Base-by-base conservation (phyloP, 2,888 invertebrate species). In the Drosophila rellima region DNA sequence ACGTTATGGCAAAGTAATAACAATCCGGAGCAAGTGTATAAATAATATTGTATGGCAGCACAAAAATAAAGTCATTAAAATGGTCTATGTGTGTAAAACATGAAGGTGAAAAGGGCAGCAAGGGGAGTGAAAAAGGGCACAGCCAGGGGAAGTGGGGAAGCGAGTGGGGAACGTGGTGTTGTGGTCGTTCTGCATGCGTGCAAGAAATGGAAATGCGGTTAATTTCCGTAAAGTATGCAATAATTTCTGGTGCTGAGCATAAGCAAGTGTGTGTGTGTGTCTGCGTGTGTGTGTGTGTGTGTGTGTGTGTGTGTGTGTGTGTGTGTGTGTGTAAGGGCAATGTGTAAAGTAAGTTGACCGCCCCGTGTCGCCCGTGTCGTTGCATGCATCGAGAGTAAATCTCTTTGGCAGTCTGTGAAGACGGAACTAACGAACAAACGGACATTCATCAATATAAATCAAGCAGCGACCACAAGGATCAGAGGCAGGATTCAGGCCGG, bases 381-480 rank as follows among this genome's bases (percentile, higher is more conserved):
- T 57, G 65, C 70, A 54, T 75, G 61, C 80, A 74, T 56, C 80
- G 71, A 71, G 86, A 74, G 85, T 85, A 88, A 88, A 85, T 85
- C 85, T 85, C 85, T 85, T 88, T 85, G 80, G 86, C 80, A 78
- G 87, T 65, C 87, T 78, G 83, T 71, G 78, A 85, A 88, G 86
- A 85, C 85, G 88, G 80, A 85, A 88, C 88, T 85, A 88, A 83
- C 88, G 85, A 88, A 85, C 83, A 83, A 85, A 83, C 78, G 85
- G 82, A 84, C 90, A 90, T 91, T 90, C 90, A 91, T 91, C 90
- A 91, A 91, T 90, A 91, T 91, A 91, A 91, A 91, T 91, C 90
- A 90, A 90, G 86, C 88, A 72, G 70, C 89, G 90, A 84, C 90
- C 87, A 85, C 90, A 88, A 74, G 80, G 78, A 76, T 80, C 87